Conservation (phyloP, 2,888 invertebrate genomes). For the Limnephilus lunatus region DNA sequence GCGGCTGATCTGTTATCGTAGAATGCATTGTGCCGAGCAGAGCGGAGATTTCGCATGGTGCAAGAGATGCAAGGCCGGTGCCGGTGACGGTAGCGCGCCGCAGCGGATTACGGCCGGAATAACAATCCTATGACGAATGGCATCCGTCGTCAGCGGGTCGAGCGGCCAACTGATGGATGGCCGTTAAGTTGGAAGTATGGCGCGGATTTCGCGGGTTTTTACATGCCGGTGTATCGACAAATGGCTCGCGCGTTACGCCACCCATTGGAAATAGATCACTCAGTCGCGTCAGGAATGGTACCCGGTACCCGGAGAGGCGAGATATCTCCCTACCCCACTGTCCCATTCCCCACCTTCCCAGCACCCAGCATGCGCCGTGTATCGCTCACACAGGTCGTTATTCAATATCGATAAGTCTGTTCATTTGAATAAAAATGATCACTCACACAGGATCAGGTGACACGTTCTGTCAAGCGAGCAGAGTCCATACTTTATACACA, state of each 20-base stretch:
- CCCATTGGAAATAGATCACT: slow-evolving; percentile 63
- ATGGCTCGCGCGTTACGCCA: slow-evolving; percentile 43
- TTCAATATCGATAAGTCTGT: slow-evolving; percentile 37
- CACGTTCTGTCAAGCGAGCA: slow-evolving; percentile 41
- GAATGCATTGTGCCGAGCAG: slow-evolving; percentile 33
- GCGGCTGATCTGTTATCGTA: slow-evolving; percentile 17
- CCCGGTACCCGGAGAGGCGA: slow-evolving; percentile 42
- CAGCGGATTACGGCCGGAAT: slow-evolving; percentile 18
- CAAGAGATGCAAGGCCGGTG: neutral
- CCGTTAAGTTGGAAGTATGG: slow-evolving; percentile 20
- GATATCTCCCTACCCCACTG: slow-evolving; percentile 10
- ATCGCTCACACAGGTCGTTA: slow-evolving; percentile 13
- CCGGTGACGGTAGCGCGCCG: neutral
- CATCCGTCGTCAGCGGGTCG: slow-evolving; percentile 9
- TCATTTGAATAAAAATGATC: slow-evolving; percentile 46
- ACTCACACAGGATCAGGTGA: slow-evolving; percentile 52
- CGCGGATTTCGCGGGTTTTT: slow-evolving; percentile 50
- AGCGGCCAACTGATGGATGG: slow-evolving; percentile 26
- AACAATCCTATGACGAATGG: slow-evolving; percentile 9
- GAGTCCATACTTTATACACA: neutral
- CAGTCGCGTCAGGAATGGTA: slow-evolving; percentile 55
- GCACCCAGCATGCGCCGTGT: neutral
- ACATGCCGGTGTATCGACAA: slow-evolving; percentile 50
- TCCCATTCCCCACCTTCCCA: slow-evolving; percentile 1
- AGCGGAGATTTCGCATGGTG: slow-evolving; percentile 10